A percentile compares a stretch with the other conserved stretches of the same genome.
These are phyloP conservation scores for Drosophila anceps DNA, from an alignment of 2,888 invertebrate species.

Conservation along the genomic window DNA sequence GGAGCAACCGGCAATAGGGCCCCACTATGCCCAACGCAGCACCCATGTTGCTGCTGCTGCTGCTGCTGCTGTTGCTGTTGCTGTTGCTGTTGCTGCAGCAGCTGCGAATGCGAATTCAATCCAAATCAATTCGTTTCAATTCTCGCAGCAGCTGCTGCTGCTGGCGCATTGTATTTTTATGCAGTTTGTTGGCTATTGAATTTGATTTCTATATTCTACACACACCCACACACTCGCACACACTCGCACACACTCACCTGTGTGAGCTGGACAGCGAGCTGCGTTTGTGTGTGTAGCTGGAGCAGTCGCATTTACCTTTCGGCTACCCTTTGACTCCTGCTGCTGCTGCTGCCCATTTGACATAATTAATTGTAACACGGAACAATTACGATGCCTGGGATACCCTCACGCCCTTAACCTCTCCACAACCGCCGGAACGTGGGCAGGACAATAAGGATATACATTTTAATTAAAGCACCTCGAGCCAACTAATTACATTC, in stretches of 20 bases:
- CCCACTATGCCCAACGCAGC: not conserved
- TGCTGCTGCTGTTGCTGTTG: not conserved
- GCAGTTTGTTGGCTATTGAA: constrained; percentile 42
- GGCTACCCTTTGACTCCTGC: constrained; percentile 16
- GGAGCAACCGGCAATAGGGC: constrained; percentile 8
- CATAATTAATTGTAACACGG: constrained; percentile 79
- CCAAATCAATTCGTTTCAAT: constrained; percentile 55
- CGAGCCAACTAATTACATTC: constrained; percentile 78
- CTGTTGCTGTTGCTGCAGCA: not conserved
- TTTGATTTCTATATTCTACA: constrained; percentile 38
- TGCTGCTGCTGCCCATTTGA: constrained; percentile 63
- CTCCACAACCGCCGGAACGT: constrained; percentile 4
- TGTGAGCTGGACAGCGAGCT: constrained; percentile 9
- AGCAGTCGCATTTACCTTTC: constrained; percentile 8
- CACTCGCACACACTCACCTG: not conserved
- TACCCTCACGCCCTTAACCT: not conserved
- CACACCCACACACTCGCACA: not conserved
- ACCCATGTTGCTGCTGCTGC: not conserved
- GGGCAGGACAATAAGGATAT: constrained; percentile 74
- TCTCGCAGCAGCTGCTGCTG: constrained; percentile 33
- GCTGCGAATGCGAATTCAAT: constrained; percentile 31
- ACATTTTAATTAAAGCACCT: constrained; percentile 80
- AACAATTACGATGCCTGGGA: constrained; percentile 67
- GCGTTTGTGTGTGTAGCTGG: constrained; percentile 15
- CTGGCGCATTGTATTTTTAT: constrained; percentile 50